phyloP scores from a whole-genome alignment of 2,113 vertebrate genomes.

The Glaucidium brasilianum region DNA sequence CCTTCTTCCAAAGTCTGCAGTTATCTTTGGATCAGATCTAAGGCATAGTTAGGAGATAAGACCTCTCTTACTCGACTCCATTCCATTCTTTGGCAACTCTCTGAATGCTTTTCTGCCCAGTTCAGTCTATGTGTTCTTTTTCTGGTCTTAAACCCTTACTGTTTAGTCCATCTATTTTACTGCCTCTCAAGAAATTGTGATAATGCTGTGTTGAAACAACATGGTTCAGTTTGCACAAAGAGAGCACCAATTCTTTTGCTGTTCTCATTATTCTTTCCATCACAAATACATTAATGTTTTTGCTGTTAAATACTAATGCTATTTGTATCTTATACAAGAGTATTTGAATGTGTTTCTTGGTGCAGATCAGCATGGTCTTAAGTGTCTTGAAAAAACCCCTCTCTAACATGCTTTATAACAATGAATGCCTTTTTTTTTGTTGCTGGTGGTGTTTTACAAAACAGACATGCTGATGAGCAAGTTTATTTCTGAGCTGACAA shows the following conservation, averaged over 20 bases:
- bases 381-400: neutral
- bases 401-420: neutral
- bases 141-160: neutral
- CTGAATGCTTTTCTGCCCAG: neutral
- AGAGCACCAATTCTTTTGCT: neutral
- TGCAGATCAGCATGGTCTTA: neutral
- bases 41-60: neutral
- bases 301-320: neutral
- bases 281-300: neutral
- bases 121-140: neutral
- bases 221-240: neutral
- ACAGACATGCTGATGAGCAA: neutral
- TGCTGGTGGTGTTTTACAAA: neutral
- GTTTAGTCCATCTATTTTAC: neutral
- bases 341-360: neutral
- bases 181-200: neutral
- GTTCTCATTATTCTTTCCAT: neutral
- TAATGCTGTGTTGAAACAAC: neutral
- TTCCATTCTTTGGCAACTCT: neutral
- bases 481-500: neutral
- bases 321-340: neutral
- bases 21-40: neutral
- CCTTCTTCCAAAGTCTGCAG: neutral
- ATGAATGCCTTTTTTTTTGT: neutral
- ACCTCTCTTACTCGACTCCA: rapidly evolving